Evolutionary conservation across 2,113 vertebrate species (phyloP).

Genomic region (Calypte anna): DNA sequence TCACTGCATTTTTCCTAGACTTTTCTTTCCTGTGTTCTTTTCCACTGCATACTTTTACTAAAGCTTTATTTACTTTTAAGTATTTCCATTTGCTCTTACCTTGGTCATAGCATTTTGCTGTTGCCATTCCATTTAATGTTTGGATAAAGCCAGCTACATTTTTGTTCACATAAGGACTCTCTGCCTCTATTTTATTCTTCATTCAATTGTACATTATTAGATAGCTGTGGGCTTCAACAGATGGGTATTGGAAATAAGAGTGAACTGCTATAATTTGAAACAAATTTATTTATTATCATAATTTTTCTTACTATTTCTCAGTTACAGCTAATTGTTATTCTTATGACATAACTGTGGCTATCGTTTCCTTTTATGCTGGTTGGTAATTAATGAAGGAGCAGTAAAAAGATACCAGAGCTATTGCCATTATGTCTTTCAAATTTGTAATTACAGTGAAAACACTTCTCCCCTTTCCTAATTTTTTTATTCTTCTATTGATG

Average conservation of each 20-base stretch:
- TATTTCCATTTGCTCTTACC: background rate
- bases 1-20: background rate
- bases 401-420: background rate
- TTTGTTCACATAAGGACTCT: background rate
- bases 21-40: background rate
- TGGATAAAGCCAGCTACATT: background rate
- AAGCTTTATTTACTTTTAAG: background rate
- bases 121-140: background rate
- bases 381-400: background rate
- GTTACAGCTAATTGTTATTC: background rate
- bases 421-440: background rate
- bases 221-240: background rate
- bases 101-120: background rate
- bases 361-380: background rate
- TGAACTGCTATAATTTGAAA: background rate
- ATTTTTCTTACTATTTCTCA: background rate
- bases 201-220: background rate
- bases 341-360: background rate
- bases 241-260: background rate
- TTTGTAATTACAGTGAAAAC: background rate
- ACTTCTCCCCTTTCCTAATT: background rate
- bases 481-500: background rate
- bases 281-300: background rate
- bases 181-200: background rate
- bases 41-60: background rate